A percentile compares a stretch with the other conserved stretches of the same genome.
Conservation (phyloP, 1,140 invertebrate genomes). For the Drosophila bocqueti region DNA sequence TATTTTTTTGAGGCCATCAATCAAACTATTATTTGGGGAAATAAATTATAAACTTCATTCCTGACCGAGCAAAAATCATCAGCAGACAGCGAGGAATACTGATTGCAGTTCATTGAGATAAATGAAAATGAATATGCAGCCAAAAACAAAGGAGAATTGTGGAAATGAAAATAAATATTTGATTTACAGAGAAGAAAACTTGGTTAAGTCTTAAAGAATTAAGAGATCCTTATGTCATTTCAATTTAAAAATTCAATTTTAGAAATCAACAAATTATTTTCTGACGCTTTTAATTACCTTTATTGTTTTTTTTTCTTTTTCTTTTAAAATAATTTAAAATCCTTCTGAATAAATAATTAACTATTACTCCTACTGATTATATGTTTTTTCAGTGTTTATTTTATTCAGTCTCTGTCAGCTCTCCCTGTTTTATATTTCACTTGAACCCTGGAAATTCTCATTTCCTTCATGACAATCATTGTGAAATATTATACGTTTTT, state of each 20-base stretch:
- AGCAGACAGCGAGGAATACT: not conserved
- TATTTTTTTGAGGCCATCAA: conserved; percentile 27
- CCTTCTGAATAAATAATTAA: too few relatives aligned
- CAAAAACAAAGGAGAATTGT: conserved; percentile 2
- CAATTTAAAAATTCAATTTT: too few relatives aligned
- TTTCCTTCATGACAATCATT: conserved; percentile 18
- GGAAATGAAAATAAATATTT: conserved; percentile 2
- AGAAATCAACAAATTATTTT: not conserved
- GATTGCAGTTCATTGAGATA: conserved; percentile 34
- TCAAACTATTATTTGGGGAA: conserved; percentile 50
- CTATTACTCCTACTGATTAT: not conserved
- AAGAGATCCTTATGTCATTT: too few relatives aligned
- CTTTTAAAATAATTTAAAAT: too few relatives aligned
- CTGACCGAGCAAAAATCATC: conserved; percentile 11
- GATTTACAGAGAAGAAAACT: not conserved
- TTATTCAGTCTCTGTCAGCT: not conserved
- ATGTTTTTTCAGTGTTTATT: conserved; percentile 2
- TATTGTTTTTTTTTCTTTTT: too few relatives aligned
- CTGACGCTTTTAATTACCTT: too few relatives aligned
- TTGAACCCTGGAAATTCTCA: not conserved
- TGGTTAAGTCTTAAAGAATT: not conserved
- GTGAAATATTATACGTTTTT: conserved; percentile 13
- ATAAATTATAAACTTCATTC: conserved; percentile 45
- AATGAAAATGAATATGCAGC: conserved; percentile 31
- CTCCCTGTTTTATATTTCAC: too few relatives aligned